phyloP scores from a whole-genome alignment of 2,113 vertebrate species.

The Puffinus mauretanicus region DNA sequence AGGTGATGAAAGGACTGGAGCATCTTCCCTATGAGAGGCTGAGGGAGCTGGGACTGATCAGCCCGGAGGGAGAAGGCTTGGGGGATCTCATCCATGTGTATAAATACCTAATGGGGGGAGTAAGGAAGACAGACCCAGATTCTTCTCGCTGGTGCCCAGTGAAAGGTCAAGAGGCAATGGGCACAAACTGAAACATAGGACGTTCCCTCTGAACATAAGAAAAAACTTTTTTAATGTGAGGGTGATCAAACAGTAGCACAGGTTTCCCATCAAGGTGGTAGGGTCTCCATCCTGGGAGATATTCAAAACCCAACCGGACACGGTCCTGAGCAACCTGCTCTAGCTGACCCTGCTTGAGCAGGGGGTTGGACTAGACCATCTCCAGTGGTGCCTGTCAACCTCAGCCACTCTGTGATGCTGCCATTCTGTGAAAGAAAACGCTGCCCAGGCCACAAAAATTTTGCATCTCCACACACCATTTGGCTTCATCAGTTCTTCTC shows the following conservation, averaged over 20 bases:
- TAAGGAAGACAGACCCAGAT: neutral
- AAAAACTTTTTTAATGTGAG: neutral
- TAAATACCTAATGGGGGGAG: neutral
- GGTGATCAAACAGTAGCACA: neutral
- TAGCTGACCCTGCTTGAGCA: neutral
- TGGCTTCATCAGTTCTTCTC: neutral
- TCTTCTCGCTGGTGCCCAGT: neutral
- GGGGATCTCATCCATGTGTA: neutral
- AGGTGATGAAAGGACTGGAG: neutral
- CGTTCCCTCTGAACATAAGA: neutral
- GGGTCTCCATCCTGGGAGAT: neutral
- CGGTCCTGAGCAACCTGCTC: neutral
- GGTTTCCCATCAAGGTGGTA: neutral
- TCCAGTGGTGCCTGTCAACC: neutral
- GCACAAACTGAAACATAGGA: neutral
- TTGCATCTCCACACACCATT: neutral
- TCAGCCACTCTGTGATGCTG: neutral
- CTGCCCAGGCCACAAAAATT: neutral
- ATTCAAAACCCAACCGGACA: neutral
- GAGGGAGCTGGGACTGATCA: neutral
- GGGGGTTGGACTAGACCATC: neutral
- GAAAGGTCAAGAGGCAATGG: neutral
- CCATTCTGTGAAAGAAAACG: neutral
- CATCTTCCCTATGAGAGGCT: neutral
- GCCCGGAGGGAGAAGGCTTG: neutral